Conservation (phyloP, 2,113 vertebrate species). For the Anolis sagrei region DNA sequence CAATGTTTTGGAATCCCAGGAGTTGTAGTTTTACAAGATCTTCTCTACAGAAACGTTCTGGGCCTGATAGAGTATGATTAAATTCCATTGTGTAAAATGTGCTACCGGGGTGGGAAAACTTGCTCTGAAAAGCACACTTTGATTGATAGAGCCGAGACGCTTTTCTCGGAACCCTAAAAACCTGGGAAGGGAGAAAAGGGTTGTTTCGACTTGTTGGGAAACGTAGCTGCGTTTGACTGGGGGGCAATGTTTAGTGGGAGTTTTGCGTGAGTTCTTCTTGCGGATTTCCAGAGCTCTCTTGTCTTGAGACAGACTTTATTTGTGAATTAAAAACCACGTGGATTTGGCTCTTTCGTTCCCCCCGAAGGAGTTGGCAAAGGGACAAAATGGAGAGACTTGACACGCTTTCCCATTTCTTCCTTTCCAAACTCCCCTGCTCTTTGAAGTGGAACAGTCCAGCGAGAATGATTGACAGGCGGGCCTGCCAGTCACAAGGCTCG, state of each 20-base stretch:
- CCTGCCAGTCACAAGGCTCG: neutral
- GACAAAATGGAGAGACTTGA: neutral
- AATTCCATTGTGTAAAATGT: too few relatives aligned
- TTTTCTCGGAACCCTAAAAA: neutral
- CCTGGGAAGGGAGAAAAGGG: neutral
- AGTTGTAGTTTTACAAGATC: too few relatives aligned
- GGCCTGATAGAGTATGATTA: too few relatives aligned
- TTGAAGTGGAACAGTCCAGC: neutral
- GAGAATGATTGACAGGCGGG: neutral
- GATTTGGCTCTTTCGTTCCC: neutral
- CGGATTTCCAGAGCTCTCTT: neutral
- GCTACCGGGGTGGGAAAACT: neutral
- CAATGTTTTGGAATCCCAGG: too few relatives aligned
- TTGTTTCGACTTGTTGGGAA: conserved; percentile 1
- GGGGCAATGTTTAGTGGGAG: neutral
- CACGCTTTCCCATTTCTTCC: neutral
- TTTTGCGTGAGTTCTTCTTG: neutral
- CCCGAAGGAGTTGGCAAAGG: neutral
- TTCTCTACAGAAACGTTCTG: too few relatives aligned
- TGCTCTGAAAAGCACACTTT: too few relatives aligned
- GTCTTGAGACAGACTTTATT: neutral
- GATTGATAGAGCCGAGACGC: neutral
- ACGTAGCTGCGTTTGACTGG: neutral
- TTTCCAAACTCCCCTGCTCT: too few relatives aligned
- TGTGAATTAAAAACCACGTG: neutral